Percentiles rank a stretch among this genome's conserved stretches.
Conservation (phyloP, 1,140 invertebrate species). For the Steinernema feltiae region DNA sequence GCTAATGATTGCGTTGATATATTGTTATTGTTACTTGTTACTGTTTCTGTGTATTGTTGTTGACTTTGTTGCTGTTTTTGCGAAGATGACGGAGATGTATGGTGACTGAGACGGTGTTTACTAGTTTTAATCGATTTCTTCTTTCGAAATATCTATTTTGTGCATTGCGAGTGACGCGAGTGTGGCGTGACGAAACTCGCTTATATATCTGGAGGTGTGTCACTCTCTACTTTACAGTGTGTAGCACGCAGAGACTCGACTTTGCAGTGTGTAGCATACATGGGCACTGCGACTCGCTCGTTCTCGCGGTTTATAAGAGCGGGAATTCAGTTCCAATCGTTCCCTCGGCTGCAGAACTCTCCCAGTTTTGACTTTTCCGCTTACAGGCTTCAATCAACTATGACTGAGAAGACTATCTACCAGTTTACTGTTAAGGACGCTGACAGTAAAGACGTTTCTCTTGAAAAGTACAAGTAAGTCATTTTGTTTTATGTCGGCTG, state of each 20-base stretch:
- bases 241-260: too few species aligned
- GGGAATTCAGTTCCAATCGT: not conserved
- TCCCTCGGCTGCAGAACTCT: too few species aligned
- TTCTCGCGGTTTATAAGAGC: not conserved
- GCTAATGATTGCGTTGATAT: not conserved
- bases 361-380: too few species aligned
- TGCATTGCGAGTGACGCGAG: too few species aligned
- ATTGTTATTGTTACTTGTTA: not conserved
- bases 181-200: too few species aligned
- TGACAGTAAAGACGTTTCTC: slow-evolving; percentile 60
- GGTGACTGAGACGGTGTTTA: too few species aligned
- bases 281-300: not conserved
- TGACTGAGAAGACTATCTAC: slow-evolving; percentile 57
- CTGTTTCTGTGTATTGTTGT: not conserved
- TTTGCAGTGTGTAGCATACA: not conserved
- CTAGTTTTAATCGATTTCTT: too few species aligned
- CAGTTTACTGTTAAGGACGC: slow-evolving; percentile 61
- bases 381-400: not conserved
- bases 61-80: not conserved
- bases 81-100: too few species aligned
- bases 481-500: not conserved
- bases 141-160: not conserved
- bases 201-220: too few species aligned
- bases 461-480: slow-evolving; percentile 62
- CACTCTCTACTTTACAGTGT: not conserved